Evolutionary conservation across 2,113 vertebrate genomes (phyloP), one percentile per base, ranked within the genome.

Genomic region (Thryonomys swinderianus): DNA sequence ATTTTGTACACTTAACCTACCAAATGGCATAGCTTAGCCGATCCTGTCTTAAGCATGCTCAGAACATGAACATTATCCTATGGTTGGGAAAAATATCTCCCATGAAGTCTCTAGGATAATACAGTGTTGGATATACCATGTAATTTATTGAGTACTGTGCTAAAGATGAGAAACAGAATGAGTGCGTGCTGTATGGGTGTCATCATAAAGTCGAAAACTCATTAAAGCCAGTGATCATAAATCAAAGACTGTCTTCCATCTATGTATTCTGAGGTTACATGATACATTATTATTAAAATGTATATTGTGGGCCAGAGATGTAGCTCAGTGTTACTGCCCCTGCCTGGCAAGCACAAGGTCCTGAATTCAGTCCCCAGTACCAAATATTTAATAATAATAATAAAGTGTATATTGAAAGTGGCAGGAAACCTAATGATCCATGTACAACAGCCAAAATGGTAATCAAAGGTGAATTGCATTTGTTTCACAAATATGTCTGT

Each of bases 401-500:
- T 51, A 51, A 51, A 51, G 48, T 7, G 30, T 23, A 42, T 18
- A 83, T 1, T 42, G 34, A 93, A 89, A 86, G 67, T 71, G 64
- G 69, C 59, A 94, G 21, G 61, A 93, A 85, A 85, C 27, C 32
- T 78, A 17, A 20, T 73, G 61, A 40, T 34, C 7, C 71, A 25
- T 61, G 3, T 27, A 27, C 17, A 90, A 42, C 42, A 78, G 61
- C 73, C 76, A 61, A 91, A 88, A 51, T 42, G 37, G 37, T 83
- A 45, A n/a, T 32, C 34, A 16, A 94, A 48, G 21, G 3, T 67
- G 30, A 88, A 17, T 7, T 37, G 37, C 1, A 59, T 34, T 81
- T 48, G 85, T 78, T 85, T 85, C n/a, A n/a, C 66, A 55, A 94
- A 64, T 81, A n/a, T 55, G 64, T 64, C 69, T 92, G 51, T 82